phyloP scores from a whole-genome alignment of 2,797 vertebrate genomes.

The Arrhamphus sclerolepis region DNA sequence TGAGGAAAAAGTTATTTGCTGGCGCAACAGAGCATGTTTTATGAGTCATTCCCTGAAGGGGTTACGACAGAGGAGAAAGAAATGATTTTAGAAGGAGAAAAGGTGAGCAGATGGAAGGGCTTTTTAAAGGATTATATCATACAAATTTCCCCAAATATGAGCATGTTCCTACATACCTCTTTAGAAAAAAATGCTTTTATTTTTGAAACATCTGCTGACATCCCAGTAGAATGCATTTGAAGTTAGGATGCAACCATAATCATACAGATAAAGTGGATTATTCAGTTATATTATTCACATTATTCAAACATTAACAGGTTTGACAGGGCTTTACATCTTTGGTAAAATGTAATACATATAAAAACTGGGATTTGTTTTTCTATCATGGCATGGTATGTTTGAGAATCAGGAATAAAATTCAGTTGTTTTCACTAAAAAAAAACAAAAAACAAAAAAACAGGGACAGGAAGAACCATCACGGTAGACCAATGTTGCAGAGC shows the following conservation, averaged over 20 bases:
- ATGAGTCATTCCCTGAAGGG: slow-evolving; percentile 29
- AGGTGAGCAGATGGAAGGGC: background rate
- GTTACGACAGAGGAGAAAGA: background rate
- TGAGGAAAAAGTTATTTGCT: slow-evolving; percentile 32
- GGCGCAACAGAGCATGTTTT: slow-evolving; percentile 21
- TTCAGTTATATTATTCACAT: too few species aligned
- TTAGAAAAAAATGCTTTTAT: background rate
- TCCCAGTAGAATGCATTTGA: background rate
- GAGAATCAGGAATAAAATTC: too few species aligned
- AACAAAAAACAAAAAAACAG: too few species aligned
- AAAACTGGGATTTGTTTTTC: too few species aligned
- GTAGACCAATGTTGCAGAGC: too few species aligned
- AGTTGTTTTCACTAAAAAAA: too few species aligned
- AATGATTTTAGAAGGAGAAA: slow-evolving; percentile 7
- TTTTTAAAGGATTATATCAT: background rate
- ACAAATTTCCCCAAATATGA: background rate
- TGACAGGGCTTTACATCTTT: too few species aligned
- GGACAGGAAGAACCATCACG: too few species aligned
- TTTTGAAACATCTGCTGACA: background rate
- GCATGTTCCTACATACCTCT: background rate
- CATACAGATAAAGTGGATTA: background rate
- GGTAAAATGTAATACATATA: too few species aligned
- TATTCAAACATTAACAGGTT: too few species aligned
- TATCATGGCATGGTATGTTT: too few species aligned
- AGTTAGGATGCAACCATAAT: background rate